These are phyloP conservation scores for Drosophila lacicola DNA, from an alignment of 2,888 invertebrate species.

Conservation along the genomic window DNA sequence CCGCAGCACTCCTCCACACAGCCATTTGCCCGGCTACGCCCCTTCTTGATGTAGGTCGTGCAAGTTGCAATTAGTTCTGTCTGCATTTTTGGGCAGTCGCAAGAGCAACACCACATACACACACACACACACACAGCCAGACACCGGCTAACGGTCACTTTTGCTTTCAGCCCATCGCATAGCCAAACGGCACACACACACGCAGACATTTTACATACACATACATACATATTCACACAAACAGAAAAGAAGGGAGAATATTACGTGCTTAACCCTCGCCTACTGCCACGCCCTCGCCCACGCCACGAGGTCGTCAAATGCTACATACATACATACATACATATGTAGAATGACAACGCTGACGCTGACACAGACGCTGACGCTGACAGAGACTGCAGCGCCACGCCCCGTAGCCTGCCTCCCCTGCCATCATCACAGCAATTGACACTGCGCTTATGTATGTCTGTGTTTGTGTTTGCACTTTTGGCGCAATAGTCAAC, in stretches of 20 bases:
- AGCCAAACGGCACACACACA: neutral
- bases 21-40: conserved; percentile 2
- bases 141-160: conserved; percentile 12
- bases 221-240: conserved; percentile 9
- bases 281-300: conserved; percentile 5
- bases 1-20: neutral
- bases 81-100: conserved; percentile 52
- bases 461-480: conserved; percentile 11
- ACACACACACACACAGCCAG: conserved; percentile 4
- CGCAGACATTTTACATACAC: conserved; percentile 2
- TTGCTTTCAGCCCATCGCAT: conserved; percentile 14
- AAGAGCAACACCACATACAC: conserved; percentile 3
- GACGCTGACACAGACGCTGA: conserved; percentile 17
- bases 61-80: conserved; percentile 60
- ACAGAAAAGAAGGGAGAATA: conserved; percentile 21
- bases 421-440: neutral
- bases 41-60: conserved; percentile 56
- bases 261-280: conserved; percentile 22
- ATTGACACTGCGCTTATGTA: conserved; percentile 3
- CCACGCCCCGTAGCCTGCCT: conserved; percentile 33
- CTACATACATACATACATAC: neutral
- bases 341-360: conserved; percentile 32
- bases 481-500: conserved; percentile 6
- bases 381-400: conserved; percentile 21
- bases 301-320: conserved; percentile 10